Evolutionary conservation across 2,888 invertebrate genomes (phyloP).

Genomic region (Dolichomitus sp.): DNA sequence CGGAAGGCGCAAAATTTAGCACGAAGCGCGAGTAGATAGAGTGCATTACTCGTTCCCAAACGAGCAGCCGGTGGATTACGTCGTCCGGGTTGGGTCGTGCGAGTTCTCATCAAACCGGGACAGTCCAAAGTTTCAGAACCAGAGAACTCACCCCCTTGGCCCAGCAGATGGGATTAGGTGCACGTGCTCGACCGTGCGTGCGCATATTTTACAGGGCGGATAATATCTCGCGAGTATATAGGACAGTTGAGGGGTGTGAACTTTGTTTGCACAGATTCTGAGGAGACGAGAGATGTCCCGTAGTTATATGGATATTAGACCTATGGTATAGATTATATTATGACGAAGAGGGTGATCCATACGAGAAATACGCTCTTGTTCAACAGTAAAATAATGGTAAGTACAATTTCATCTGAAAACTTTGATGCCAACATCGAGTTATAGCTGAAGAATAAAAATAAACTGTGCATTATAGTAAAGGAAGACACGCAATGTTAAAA

Average conservation of each 20-base stretch:
- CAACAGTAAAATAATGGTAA: slow-evolving; percentile 14
- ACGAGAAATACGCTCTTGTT: slow-evolving; percentile 10
- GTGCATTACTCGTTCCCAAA: slow-evolving; percentile 67
- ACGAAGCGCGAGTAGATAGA: slow-evolving; percentile 34
- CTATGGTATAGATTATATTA: slow-evolving; percentile 41
- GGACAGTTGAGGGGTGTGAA: slow-evolving; percentile 32
- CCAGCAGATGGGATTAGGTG: slow-evolving; percentile 70
- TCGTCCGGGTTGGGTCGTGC: slow-evolving; percentile 57
- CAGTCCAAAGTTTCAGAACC: slow-evolving; percentile 59
- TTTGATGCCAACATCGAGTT: background rate
- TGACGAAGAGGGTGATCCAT: background rate
- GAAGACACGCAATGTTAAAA: background rate
- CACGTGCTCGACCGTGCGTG: slow-evolving; percentile 73
- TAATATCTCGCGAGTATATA: slow-evolving; percentile 46
- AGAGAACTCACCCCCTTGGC: slow-evolving; percentile 43
- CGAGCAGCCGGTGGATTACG: slow-evolving; percentile 66
- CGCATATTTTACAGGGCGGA: slow-evolving; percentile 73
- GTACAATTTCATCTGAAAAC: background rate
- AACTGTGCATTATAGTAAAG: background rate
- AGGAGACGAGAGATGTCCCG: slow-evolving; percentile 40
- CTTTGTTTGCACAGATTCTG: slow-evolving; percentile 61
- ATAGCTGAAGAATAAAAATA: no score
- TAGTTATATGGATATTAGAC: slow-evolving; percentile 44
- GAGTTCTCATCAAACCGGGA: slow-evolving; percentile 63
- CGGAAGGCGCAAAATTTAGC: background rate